Conservation (phyloP, 2,113 vertebrate genomes). For the Ctenodactylus gundi region DNA sequence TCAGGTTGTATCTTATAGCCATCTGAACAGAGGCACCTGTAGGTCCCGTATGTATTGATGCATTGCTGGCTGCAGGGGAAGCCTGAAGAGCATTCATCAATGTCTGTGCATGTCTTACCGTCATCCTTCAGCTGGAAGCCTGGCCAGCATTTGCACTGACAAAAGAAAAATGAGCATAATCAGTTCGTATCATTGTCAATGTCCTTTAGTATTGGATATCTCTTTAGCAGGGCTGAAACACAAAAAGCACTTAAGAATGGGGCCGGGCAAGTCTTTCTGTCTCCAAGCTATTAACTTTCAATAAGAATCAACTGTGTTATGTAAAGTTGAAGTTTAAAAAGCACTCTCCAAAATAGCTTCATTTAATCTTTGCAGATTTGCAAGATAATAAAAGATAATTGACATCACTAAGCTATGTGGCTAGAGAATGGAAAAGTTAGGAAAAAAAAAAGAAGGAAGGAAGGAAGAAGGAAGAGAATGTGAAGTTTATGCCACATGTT, state of each 20-base stretch:
- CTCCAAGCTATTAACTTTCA: background rate
- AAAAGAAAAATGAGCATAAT: constrained; percentile 66
- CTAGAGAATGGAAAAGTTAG: background rate
- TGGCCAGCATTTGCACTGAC: constrained; percentile 98
- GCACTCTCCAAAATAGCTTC: background rate
- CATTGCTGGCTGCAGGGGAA: constrained; percentile 98
- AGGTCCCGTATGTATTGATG: constrained; percentile 97
- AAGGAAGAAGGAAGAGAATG: background rate
- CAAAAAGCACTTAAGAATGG: background rate
- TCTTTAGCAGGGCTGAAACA: background rate
- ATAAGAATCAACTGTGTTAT: background rate
- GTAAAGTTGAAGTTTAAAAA: background rate
- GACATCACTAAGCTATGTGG: background rate
- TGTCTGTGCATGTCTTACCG: constrained; percentile 95
- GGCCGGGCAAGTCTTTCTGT: background rate
- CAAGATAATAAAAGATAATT: background rate
- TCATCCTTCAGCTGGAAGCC: constrained; percentile 97
- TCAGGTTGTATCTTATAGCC: constrained; percentile 93
- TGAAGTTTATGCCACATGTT: too few relatives aligned
- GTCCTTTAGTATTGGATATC: background rate
- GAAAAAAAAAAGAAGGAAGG: background rate
- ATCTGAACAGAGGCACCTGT: constrained; percentile 94
- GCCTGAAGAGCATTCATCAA: constrained; percentile 94
- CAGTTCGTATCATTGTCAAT: constrained; percentile 14
- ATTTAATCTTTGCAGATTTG: background rate